Evolutionary conservation across 2,113 vertebrate species (phyloP), one percentile per base, ranked within the genome.

Genomic region (Leptocoma aspasia): DNA sequence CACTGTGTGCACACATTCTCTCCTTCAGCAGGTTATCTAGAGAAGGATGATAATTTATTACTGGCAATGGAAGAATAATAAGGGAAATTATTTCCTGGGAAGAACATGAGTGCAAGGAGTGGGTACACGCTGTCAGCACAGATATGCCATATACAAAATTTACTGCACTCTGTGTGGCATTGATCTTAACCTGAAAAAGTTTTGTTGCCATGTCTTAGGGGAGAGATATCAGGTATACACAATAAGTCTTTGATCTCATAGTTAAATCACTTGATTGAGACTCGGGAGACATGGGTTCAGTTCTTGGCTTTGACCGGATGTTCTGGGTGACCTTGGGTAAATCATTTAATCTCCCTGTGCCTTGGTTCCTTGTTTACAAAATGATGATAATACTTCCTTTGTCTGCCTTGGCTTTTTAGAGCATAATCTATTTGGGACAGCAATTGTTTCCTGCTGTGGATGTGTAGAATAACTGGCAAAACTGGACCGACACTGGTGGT

Each of bases 361-460:
- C 90, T 96, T 61, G 86, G 90, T 60, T 96, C 93, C 88, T 91
- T 94, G 91, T 96, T 95, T 96, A 96, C 90, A 94, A 96, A 97
- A 96, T 96, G 93, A 73, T 86, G 95, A 86, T 93, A 96, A 96
- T 91, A 30, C 92, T 90, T 84, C 61, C 72, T 96, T 97, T 96
- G 92, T 96, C 90, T 94, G 85, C 72, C 72, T 76, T 94, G 80
- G 92, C 80, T 96, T 82, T 96, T 93, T 92, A 90, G 65, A 94
- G 30, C 73, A 57, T 94, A 92, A 95, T 93, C 94, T 95, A 30
- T 72, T 86, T 5, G 33, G 93, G 90, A 86, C 93, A 96, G 92
- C 93, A 81, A 86, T 89, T 68, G 49, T 96, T 94, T 89, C 82
- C 82, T 78, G 90, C 68, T 90, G 76, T 60, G 76, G 66, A 60